Conservation (phyloP, 2,797 vertebrate species). For the Chrysocyon brachyurus region DNA sequence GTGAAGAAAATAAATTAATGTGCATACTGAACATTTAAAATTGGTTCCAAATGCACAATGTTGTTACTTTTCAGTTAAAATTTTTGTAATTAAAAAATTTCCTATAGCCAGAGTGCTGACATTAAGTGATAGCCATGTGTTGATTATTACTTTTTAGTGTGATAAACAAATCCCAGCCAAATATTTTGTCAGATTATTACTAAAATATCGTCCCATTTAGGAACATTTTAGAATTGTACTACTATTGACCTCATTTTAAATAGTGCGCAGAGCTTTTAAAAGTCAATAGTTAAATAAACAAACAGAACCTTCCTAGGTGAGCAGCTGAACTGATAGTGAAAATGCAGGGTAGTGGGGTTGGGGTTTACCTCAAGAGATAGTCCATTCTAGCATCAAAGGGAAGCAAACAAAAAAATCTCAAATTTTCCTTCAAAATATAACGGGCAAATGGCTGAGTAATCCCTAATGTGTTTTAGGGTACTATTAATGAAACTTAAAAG, state of each 20-base stretch:
- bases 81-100: slow-evolving; percentile 50
- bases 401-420: not conserved
- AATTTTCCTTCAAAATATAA: slow-evolving; percentile 53
- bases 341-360: not conserved
- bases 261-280: not conserved
- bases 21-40: slow-evolving; percentile 30
- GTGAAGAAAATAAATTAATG: slow-evolving; percentile 75
- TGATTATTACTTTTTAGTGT: slow-evolving; percentile 27
- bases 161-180: slow-evolving; percentile 40
- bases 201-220: slow-evolving; percentile 13
- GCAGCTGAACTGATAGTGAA: slow-evolving; percentile 16
- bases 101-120: not conserved
- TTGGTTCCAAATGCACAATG: slow-evolving; percentile 19
- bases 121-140: not conserved
- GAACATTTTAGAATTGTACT: slow-evolving; percentile 47
- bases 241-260: slow-evolving; percentile 39
- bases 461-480: not conserved
- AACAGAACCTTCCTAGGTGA: not conserved
- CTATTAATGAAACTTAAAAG: not conserved
- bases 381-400: not conserved
- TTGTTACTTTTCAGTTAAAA: slow-evolving; percentile 62
- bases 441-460: not conserved
- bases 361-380: slow-evolving; percentile 54
- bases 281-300: not conserved
- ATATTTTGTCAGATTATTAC: slow-evolving; percentile 54